Percentiles rank a stretch among this genome's conserved stretches.
Conservation (phyloP, 2,888 invertebrate genomes). For the Synanthedon vespiformis region DNA sequence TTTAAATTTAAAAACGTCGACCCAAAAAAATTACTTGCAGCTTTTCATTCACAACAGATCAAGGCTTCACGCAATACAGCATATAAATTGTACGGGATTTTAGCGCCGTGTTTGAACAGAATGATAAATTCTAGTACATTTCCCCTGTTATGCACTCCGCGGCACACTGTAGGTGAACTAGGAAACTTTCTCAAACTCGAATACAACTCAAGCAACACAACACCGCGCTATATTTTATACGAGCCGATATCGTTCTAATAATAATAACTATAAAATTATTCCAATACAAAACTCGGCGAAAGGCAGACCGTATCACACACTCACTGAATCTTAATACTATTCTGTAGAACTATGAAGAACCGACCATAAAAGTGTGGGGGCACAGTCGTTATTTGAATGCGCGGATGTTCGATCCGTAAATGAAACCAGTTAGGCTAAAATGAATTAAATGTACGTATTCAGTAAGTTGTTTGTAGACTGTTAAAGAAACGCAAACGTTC, state of each 20-base stretch:
- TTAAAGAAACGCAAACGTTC: slow-evolving; percentile 1
- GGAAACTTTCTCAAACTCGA: background rate
- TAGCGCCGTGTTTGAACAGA: too few species aligned
- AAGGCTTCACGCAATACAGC: too few species aligned
- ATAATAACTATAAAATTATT: slow-evolving; percentile 66
- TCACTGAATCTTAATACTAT: slow-evolving; percentile 50
- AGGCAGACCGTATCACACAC: slow-evolving; percentile 60
- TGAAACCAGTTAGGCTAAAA: background rate
- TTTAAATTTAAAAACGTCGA: too few species aligned
- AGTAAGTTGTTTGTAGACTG: background rate
- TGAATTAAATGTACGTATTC: background rate
- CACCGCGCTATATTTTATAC: background rate
- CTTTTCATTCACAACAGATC: too few species aligned
- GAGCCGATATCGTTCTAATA: slow-evolving; percentile 43
- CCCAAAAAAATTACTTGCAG: too few species aligned
- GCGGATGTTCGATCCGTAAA: background rate
- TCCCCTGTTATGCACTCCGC: too few species aligned
- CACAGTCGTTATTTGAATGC: slow-evolving; percentile 12
- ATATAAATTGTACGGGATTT: too few species aligned
- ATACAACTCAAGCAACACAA: background rate
- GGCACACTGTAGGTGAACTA: background rate
- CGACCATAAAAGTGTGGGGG: slow-evolving; percentile 16
- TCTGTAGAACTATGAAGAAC: slow-evolving; percentile 15
- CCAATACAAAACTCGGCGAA: slow-evolving; percentile 63
- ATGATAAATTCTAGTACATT: too few species aligned